Base-by-base conservation (phyloP, 2,113 vertebrate species). In the Casuarius casuarius region DNA sequence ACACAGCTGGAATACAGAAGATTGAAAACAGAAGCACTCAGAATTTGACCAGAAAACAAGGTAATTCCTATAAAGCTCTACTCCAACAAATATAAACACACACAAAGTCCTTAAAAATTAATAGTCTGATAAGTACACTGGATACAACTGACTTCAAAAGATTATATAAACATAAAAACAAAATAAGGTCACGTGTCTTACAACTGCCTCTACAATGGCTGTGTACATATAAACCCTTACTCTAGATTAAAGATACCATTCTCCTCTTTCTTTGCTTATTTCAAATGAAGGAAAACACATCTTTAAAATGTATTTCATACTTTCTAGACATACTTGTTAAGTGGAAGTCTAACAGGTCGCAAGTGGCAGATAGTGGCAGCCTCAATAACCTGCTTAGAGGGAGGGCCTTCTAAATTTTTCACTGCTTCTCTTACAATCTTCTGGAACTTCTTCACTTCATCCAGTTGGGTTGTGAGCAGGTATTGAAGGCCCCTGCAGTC, bases 331-430 rank as follows among this genome's bases (percentile, higher is more conserved):
- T 98, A 99, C 99, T 99, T 99, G 96, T 99, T 99, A 56, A 99
- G 99, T 7, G 99, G 99, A 90, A 99, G 98, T 42, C 99, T 98
- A 80, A 98, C 97, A 14, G 99, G 99, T 72, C 99, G 97, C 72
- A 99, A 98, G 95, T 99, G 99, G 97, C 99, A 99, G 62, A 99
- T 86, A 19, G 99, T 99, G 88, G 98, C 99, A 93, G 99, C 99
- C 52, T 99, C 99, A 40, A 99, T 99, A 83, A 99, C 98, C 31
- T 98, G 96, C 92, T 98, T 98, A 7, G 99, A 99, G 4, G 99
- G 99, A 28, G 99, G 99, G 19, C 98, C 99, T 94, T 99, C 99
- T 11, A 99, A 98, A 22, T 98, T 99, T 97, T 99, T 99, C 82
- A 99, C 99, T 26, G 99, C 98, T 14, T 99, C 98, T 95, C 98